These are phyloP conservation scores for Littorina saxatilis DNA, from an alignment of 1,140 invertebrate genomes.

Conservation along the genomic window DNA sequence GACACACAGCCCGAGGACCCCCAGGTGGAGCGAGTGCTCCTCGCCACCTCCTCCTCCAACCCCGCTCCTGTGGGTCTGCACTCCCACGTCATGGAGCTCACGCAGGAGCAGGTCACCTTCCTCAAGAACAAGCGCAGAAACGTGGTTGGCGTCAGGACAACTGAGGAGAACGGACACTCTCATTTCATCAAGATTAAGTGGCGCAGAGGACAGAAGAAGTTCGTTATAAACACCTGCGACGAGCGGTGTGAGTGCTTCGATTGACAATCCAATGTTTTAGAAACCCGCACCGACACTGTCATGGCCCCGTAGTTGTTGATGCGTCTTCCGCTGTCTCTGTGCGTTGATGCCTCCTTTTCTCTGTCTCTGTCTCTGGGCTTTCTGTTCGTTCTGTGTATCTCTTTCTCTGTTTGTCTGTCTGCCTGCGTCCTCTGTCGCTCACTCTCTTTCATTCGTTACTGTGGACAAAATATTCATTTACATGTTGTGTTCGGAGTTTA, in stretches of 20 bases:
- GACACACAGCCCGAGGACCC: background rate
- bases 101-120: constrained; percentile 24
- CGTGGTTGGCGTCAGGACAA: constrained; percentile 27
- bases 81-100: constrained; percentile 41
- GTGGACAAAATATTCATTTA: too few species aligned
- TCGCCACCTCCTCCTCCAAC: constrained; percentile 26
- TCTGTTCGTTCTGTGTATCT: too few species aligned
- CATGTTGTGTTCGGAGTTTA: too few species aligned
- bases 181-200: constrained; percentile 35
- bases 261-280: background rate
- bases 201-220: background rate
- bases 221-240: background rate
- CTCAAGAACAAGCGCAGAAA: constrained; percentile 4
- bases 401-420: too few species aligned
- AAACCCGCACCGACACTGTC: background rate
- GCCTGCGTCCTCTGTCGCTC: too few species aligned
- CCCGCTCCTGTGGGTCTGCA: constrained; percentile 41
- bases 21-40: background rate
- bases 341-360: too few species aligned
- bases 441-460: too few species aligned
- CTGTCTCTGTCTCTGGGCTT: too few species aligned
- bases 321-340: background rate
- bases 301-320: background rate
- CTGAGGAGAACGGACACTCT: constrained; percentile 42
- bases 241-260: background rate